phyloP scores from a whole-genome alignment of 2,888 invertebrate species.

The Dryomyza anilis region DNA sequence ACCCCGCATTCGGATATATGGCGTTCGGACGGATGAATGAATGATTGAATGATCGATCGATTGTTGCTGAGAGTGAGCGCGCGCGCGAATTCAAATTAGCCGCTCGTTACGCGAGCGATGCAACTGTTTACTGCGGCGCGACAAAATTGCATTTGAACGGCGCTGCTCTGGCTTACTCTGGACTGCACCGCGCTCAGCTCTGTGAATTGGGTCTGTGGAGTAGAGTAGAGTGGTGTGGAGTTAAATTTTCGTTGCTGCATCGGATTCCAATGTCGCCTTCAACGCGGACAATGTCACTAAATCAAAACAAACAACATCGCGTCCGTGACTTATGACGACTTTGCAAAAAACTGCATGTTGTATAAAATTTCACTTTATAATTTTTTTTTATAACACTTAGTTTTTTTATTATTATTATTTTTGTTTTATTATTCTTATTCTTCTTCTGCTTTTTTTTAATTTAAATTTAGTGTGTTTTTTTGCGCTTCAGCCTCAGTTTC shows the following conservation, averaged over 20 bases:
- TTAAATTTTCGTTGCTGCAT: slow-evolving; percentile 30
- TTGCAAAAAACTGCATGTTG: slow-evolving; percentile 49
- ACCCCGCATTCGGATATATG: not conserved
- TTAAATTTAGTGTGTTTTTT: not conserved
- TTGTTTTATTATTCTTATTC: not conserved
- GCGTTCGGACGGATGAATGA: not conserved
- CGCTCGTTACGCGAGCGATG: slow-evolving; percentile 3
- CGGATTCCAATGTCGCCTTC: slow-evolving; percentile 56
- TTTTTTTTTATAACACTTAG: slow-evolving; percentile 27
- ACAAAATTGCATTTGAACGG: slow-evolving; percentile 3
- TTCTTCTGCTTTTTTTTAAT: not conserved
- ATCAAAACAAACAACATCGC: slow-evolving; percentile 41
- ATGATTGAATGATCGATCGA: not conserved
- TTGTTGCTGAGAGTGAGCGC: not conserved
- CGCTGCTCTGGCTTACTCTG: slow-evolving; percentile 22
- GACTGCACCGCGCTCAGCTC: slow-evolving; percentile 20
- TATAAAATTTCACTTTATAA: slow-evolving; percentile 35
- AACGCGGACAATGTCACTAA: slow-evolving; percentile 51
- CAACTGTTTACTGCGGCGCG: slow-evolving; percentile 5
- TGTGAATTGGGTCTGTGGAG: slow-evolving; percentile 2
- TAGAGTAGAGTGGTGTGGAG: not conserved
- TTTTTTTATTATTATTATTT: slow-evolving; percentile 11
- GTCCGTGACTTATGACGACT: slow-evolving; percentile 59
- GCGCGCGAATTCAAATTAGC: not conserved
- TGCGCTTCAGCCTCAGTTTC: not conserved